phyloP scores from a whole-genome alignment of 2,113 vertebrate species.

The Cololabis saira region DNA sequence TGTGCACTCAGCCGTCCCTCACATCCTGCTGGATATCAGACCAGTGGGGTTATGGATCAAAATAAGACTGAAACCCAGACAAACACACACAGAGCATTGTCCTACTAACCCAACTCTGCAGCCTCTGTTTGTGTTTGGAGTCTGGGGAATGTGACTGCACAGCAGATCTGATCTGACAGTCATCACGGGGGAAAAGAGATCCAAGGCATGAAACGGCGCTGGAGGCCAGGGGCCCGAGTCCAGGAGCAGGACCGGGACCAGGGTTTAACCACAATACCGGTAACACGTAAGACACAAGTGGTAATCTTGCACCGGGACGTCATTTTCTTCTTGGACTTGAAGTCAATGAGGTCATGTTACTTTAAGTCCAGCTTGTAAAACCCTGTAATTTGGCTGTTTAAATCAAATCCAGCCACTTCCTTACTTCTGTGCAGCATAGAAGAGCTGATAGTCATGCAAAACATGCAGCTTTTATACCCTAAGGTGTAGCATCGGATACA shows the following conservation, averaged over 20 bases:
- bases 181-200: background rate
- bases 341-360: too few relatives aligned
- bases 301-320: conserved; percentile 17
- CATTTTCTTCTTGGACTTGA: conserved; percentile 1
- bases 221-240: conserved; percentile 41
- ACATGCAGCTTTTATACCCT: background rate
- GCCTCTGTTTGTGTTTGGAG: conserved; percentile 20
- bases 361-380: conserved; percentile 4
- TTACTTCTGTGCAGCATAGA: background rate
- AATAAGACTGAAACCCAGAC: conserved; percentile 55
- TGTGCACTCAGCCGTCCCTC: conserved; percentile 40
- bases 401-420: conserved; percentile 37
- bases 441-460: background rate
- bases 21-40: conserved; percentile 47
- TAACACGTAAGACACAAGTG: conserved; percentile 19
- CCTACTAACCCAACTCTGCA: conserved; percentile 71
- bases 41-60: conserved; percentile 43
- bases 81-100: conserved; percentile 46
- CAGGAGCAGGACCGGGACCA: conserved; percentile 14
- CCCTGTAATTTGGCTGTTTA: background rate
- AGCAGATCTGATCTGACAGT: conserved; percentile 42
- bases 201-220: background rate
- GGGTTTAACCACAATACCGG: conserved; percentile 8
- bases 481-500: conserved; percentile 38
- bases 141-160: conserved; percentile 53